A percentile compares a stretch with the other conserved stretches of the same genome.
Evolutionary conservation across 2,797 vertebrate genomes (phyloP).

Genomic region (Florisuga fusca): DNA sequence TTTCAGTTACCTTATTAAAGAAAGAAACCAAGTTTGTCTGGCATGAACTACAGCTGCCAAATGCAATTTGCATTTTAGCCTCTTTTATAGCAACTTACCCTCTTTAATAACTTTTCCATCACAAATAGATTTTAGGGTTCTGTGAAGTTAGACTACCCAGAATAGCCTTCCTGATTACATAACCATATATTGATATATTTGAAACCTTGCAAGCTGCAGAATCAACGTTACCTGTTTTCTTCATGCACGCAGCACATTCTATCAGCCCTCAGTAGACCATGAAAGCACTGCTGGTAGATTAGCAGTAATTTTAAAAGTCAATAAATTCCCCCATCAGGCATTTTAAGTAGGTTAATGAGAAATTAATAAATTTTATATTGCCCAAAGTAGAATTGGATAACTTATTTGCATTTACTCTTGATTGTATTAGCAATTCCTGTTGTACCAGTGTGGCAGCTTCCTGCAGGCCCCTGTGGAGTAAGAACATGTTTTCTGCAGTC

Average conservation of each 20-base stretch:
- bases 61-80: not conserved
- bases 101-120: not conserved
- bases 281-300: not conserved
- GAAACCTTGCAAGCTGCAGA: not conserved
- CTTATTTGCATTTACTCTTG: not conserved
- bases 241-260: not conserved
- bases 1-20: not conserved
- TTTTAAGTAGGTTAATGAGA: constrained; percentile 24
- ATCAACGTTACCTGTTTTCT: constrained; percentile 28
- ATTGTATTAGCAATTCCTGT: not conserved
- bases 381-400: not conserved
- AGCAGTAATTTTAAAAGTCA: constrained; percentile 31
- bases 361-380: not conserved
- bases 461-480: not conserved
- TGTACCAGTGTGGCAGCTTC: not conserved
- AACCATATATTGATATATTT: not conserved
- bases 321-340: constrained; percentile 6
- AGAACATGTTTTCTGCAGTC: not conserved
- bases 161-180: constrained; percentile 13
- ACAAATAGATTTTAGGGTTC: constrained; percentile 24
- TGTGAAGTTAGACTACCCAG: not conserved
- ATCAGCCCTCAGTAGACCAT: not conserved
- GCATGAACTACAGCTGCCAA: not conserved
- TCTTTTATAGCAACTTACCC: not conserved
- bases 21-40: not conserved